Base-by-base conservation (phyloP, 2,888 invertebrate species). In the Pheosia gnoma region DNA sequence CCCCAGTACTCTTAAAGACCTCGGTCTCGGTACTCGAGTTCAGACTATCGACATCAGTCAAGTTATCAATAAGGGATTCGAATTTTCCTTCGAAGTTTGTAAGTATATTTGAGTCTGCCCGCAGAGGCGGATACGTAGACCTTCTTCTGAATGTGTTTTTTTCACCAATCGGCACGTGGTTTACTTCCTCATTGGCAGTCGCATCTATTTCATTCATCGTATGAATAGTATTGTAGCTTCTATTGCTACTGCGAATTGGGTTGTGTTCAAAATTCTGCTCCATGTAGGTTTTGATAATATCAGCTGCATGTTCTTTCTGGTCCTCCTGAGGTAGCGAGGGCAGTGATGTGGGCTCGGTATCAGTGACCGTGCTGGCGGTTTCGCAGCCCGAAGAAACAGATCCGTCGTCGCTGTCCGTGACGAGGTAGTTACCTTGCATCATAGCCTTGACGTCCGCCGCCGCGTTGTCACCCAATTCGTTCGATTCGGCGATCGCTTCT, bases 331-430 rank as follows among this genome's bases (percentile, higher is more conserved):
- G 90, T 77, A 86, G 89, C 67, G 90, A 91, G 59, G 91, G 91
- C 61, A 94, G 88, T 59, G 93, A 93, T 69, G 90, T 87, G 65
- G 91, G 91, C 78, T 95, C 95, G 49, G 91, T 85, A 78, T 95
- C 95, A 53, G 95, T 95, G 53, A 95, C 95, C 8, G 96, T 96
- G 85, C 96, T 96, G 58, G 96, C 96, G 11, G 96, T 96, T 89
- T 97, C 97, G 85, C 97, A 97, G 72, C 97, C 97, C 79, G 96
- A 97, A 69, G 97, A 97, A 81, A 97, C 95, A 59, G 96, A 96
- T 71, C 96, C 96, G 80, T 96, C 96, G 90, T 96, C 96, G 87
- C 96, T 95, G 79, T 96, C 96, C 70, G 94, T 89, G 89, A 93
- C 91, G 82, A 94, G 94, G 84, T 93, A 93, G 87, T 94, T 94